Percentiles rank a stretch among this genome's conserved stretches.
phyloP scores from a whole-genome alignment of 2,113 vertebrate genomes.

The Camelus dromedarius region DNA sequence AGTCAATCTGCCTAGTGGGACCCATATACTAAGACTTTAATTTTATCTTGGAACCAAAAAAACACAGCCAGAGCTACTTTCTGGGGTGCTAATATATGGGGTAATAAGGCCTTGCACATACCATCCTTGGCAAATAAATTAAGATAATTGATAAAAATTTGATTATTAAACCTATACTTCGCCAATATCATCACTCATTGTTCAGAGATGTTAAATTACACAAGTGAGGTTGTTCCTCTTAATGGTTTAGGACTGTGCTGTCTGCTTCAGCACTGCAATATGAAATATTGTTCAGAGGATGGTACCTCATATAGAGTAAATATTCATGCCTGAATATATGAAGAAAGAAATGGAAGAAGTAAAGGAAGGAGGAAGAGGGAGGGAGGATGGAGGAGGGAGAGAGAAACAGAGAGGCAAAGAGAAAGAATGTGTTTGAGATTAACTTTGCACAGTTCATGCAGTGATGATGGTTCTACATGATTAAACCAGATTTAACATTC shows the following conservation, averaged over 20 bases:
- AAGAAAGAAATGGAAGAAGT: background rate
- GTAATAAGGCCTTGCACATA: background rate
- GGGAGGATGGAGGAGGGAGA: background rate
- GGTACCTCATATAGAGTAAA: background rate
- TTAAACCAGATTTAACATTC: background rate
- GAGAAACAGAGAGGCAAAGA: background rate
- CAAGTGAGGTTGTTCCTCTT: background rate
- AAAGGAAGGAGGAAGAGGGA: background rate
- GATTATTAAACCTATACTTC: background rate
- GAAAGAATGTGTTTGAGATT: background rate
- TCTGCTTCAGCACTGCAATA: background rate
- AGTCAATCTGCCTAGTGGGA: background rate
- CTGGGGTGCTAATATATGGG: background rate
- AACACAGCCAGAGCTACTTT: background rate
- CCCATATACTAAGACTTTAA: background rate
- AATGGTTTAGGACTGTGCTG: background rate
- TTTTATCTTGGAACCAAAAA: slow-evolving; percentile 35
- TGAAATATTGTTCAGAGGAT: background rate
- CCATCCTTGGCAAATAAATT: background rate
- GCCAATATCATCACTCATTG: background rate
- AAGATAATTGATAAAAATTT: background rate
- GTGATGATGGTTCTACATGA: background rate
- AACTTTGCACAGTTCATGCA: background rate
- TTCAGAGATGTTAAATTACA: background rate
- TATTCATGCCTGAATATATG: background rate